Conservation (phyloP, 2,113 vertebrate species). For the Struthio camelus region DNA sequence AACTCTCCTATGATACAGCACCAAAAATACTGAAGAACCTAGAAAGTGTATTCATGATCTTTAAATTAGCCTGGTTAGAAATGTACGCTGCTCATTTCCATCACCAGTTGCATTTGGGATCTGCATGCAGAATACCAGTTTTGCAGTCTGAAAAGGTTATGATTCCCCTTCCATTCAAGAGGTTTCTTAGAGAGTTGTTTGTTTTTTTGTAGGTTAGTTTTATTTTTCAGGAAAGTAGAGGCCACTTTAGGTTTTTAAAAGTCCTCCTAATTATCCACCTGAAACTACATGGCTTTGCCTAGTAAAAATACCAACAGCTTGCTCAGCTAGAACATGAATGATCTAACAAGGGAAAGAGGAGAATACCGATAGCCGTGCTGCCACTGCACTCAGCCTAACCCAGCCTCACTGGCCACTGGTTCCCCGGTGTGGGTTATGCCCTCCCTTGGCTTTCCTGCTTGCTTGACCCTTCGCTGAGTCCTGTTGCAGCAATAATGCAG, state of each 20-base stretch:
- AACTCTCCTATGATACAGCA: neutral
- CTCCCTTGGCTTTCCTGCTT: neutral
- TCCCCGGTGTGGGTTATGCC: neutral
- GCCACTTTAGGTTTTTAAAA: neutral
- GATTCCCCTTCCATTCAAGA: neutral
- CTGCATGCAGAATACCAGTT: neutral
- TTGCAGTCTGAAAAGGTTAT: neutral
- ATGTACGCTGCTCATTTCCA: neutral
- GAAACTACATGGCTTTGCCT: neutral
- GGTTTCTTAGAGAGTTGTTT: neutral
- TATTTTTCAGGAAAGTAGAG: neutral
- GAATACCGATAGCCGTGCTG: neutral
- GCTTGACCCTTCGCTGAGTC: neutral
- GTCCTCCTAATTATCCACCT: neutral
- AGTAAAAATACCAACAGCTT: neutral
- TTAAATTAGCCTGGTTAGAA: neutral
- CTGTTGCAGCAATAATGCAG: neutral
- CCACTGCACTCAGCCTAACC: neutral
- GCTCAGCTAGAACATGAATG: neutral
- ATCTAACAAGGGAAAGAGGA: neutral
- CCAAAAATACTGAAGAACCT: neutral
- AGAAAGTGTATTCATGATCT: neutral
- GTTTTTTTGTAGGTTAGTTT: neutral
- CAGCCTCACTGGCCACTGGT: neutral
- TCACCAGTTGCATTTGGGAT: neutral